phyloP scores from a whole-genome alignment of 2,113 vertebrate genomes.

The Pipra filicauda region DNA sequence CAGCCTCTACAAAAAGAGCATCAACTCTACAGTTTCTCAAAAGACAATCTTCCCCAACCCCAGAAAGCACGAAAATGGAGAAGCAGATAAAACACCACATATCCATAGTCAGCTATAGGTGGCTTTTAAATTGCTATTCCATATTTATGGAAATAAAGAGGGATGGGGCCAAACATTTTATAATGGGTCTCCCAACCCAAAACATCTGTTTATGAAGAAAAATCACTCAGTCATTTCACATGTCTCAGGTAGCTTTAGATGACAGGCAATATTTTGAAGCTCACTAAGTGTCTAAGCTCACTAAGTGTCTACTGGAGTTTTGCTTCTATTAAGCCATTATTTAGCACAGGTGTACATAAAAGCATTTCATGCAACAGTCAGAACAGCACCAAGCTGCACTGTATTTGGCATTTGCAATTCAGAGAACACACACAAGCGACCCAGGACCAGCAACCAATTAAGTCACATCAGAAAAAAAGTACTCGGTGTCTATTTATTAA shows the following conservation, averaged over 20 bases:
- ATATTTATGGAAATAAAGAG: background rate
- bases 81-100: background rate
- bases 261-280: background rate
- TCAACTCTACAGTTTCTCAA: background rate
- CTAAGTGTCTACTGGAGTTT: background rate
- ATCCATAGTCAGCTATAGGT: background rate
- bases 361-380: background rate
- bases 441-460: background rate
- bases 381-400: background rate
- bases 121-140: background rate
- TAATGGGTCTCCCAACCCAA: background rate
- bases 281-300: background rate
- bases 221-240: background rate
- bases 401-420: background rate
- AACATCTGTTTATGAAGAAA: background rate
- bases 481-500: background rate
- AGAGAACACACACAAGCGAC: background rate
- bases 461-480: background rate
- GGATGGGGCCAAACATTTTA: background rate
- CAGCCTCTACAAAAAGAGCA: background rate
- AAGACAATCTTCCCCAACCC: background rate
- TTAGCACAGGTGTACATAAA: background rate
- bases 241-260: background rate
- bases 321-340: background rate
- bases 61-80: background rate